Evolutionary conservation across 2,797 vertebrate genomes (phyloP), one percentile per base, ranked within the genome.

Genomic region (Oreortyx pictus): DNA sequence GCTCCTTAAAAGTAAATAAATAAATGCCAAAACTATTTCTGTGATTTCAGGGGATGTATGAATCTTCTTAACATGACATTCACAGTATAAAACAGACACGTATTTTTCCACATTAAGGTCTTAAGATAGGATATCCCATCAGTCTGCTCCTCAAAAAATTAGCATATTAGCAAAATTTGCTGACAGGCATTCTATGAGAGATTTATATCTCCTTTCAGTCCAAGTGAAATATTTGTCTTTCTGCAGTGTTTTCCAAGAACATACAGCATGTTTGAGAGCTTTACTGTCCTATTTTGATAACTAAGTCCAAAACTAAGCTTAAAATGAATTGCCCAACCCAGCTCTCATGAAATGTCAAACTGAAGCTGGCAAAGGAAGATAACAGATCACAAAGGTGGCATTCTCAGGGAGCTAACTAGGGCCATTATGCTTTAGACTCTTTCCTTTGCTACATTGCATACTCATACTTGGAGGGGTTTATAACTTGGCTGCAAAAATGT

Each of bases 211-310:
- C 88, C 86, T 94, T 86, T 93, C 82, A 95, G 68, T 95, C 94
- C 96, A 97, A 98, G 92, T 90, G 95, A 97, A 97, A 97, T 98
- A 97, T 97, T 98, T 97, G 94, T 92, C 78, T 96, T 96, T 95
- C 88, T 95, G 65, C 85, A 94, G 65, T 46, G 72, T 91, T 96
- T 95, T 96, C 90, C 93, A 93, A 96, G 90, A 86, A 97, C 91
- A 95, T 94, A 95, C 62, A 96, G 75, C 85, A 88, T 88, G 86
- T 92, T 96, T 95, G 86, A 95, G 92, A 92, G 84, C 94, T 96
- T 95, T 77, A 94, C 90, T 95, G 94, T 97, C 92, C 89, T 95
- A 96, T 96, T 96, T 96, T 93, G 80, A 95, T 94, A 96, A 86
- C 76, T 71, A 92, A 82, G 66, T 92, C 93, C 93, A 96, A 96